Percentiles rank a stretch among this genome's conserved stretches.
phyloP scores from a whole-genome alignment of 30 jellyfish, hydroid and myxozoan species.

The Chrysaora quinquecirrha region DNA sequence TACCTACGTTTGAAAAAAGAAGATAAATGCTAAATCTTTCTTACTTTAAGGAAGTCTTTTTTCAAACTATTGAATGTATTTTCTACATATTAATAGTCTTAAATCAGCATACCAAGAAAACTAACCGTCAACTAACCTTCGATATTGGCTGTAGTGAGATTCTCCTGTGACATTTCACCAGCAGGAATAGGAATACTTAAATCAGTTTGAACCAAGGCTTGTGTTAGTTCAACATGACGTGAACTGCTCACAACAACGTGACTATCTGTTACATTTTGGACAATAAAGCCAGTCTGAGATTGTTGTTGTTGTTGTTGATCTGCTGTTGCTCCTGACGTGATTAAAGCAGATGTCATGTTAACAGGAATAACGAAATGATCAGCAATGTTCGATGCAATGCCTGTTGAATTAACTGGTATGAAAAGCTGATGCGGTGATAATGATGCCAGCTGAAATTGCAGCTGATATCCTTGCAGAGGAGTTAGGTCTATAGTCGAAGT shows the following conservation, averaged over 20 bases:
- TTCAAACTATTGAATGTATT: too few species aligned
- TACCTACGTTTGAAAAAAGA: too few species aligned
- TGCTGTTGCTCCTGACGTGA: slow-evolving; percentile 51
- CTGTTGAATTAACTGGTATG: slow-evolving; percentile 59
- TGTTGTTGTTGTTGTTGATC: not conserved
- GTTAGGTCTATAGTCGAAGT: slow-evolving; percentile 60
- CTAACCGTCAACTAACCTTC: slow-evolving; percentile 56
- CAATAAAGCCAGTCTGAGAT: slow-evolving; percentile 60
- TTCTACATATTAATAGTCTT: too few species aligned
- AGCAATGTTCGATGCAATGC: slow-evolving; percentile 42
- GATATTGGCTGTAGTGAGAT: slow-evolving; percentile 58
- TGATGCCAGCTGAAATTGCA: slow-evolving; percentile 70
- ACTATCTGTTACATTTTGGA: slow-evolving; percentile 56
- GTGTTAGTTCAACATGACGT: slow-evolving; percentile 68
- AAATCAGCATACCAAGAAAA: too few species aligned
- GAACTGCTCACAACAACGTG: slow-evolving; percentile 24
- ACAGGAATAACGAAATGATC: slow-evolving; percentile 75
- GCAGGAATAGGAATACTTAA: slow-evolving; percentile 76
- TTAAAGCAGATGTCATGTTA: slow-evolving; percentile 56
- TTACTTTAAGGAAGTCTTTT: too few species aligned
- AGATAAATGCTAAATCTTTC: too few species aligned
- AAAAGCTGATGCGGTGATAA: slow-evolving; percentile 68
- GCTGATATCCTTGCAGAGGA: slow-evolving; percentile 66
- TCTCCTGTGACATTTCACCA: slow-evolving; percentile 52
- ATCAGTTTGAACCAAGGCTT: slow-evolving; percentile 84